Percentiles rank a stretch among this genome's conserved stretches.
Evolutionary conservation across 2,888 invertebrate genomes (phyloP).

Genomic region (Phanerotoma sp.): DNA sequence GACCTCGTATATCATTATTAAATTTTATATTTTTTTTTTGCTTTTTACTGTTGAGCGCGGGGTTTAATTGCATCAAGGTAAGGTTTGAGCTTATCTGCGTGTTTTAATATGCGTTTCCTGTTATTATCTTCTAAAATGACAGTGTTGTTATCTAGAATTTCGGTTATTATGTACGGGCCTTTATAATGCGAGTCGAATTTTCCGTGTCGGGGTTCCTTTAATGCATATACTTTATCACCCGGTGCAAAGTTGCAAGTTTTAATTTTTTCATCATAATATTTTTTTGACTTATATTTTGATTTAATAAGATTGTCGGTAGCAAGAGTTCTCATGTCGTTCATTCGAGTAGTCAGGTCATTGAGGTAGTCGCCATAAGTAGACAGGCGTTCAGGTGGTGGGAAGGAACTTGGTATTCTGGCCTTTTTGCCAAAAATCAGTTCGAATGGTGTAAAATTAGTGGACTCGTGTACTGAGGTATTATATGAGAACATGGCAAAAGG

Average conservation of each 20-base stretch:
- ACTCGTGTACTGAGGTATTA: slow-evolving; percentile 27
- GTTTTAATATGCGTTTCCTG: slow-evolving; percentile 5
- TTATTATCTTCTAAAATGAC: slow-evolving; percentile 4
- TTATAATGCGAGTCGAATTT: slow-evolving; percentile 19
- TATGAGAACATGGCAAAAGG: slow-evolving; percentile 21
- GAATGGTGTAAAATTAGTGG: slow-evolving; percentile 22
- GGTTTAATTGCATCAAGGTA: too few species aligned
- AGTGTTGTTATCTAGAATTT: slow-evolving; percentile 11
- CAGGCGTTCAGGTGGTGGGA: slow-evolving; percentile 5
- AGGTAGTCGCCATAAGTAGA: slow-evolving; percentile 15
- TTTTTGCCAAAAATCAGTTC: slow-evolving; percentile 23
- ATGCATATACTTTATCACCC: slow-evolving; percentile 7
- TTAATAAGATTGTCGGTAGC: slow-evolving; percentile 6
- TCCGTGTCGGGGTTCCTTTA: slow-evolving; percentile 14
- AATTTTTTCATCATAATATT: too few species aligned
- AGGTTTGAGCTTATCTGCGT: slow-evolving; percentile 12
- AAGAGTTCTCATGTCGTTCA: slow-evolving; percentile 5
- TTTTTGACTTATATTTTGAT: slow-evolving; percentile 14
- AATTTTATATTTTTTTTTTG: too few species aligned
- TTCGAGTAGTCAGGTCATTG: neutral
- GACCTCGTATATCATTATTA: too few species aligned
- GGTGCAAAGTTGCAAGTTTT: neutral
- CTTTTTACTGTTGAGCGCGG: too few species aligned
- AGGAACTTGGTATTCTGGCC: slow-evolving; percentile 14
- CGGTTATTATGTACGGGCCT: slow-evolving; percentile 16